Conservation (phyloP, 2,888 invertebrate species). For the Danaus chrysippus region DNA sequence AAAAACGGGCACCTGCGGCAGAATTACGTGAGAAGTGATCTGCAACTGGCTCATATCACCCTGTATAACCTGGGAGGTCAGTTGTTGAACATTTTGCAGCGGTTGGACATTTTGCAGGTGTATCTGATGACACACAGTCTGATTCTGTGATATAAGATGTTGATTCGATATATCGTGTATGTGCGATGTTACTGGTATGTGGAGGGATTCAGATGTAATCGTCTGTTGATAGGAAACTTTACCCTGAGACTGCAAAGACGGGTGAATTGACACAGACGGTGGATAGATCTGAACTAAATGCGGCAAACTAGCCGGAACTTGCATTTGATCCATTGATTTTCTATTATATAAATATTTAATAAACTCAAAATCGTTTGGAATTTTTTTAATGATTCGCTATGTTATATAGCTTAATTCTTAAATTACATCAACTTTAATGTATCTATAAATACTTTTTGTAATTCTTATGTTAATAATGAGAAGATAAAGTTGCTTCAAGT, state of each 20-base stretch:
- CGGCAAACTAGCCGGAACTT: slow-evolving; percentile 47
- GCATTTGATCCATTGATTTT: slow-evolving; percentile 58
- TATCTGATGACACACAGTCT: slow-evolving; percentile 59
- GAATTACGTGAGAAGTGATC: slow-evolving; percentile 59
- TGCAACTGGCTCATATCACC: slow-evolving; percentile 56
- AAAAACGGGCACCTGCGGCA: slow-evolving; percentile 55
- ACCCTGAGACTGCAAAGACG: slow-evolving; percentile 52
- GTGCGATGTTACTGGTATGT: slow-evolving; percentile 50
- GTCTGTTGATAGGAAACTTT: slow-evolving; percentile 62
- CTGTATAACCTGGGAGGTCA: slow-evolving; percentile 43
- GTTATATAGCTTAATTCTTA: neutral
- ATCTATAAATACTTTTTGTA: neutral
- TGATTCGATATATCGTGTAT: slow-evolving; percentile 49
- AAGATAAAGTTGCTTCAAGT: slow-evolving; percentile 20
- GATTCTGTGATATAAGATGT: slow-evolving; percentile 52
- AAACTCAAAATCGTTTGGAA: neutral
- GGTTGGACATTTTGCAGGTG: slow-evolving; percentile 52
- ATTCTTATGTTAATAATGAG: slow-evolving; percentile 13
- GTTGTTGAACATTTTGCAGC: slow-evolving; percentile 33
- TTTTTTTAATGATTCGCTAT: neutral
- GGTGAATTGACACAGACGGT: slow-evolving; percentile 54
- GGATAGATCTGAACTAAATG: slow-evolving; percentile 66
- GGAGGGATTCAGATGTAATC: slow-evolving; percentile 52
- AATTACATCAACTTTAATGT: neutral
- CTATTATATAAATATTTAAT: neutral